Evolutionary conservation across 2,113 vertebrate genomes (phyloP).

Genomic region (Crotalus horridus): DNA sequence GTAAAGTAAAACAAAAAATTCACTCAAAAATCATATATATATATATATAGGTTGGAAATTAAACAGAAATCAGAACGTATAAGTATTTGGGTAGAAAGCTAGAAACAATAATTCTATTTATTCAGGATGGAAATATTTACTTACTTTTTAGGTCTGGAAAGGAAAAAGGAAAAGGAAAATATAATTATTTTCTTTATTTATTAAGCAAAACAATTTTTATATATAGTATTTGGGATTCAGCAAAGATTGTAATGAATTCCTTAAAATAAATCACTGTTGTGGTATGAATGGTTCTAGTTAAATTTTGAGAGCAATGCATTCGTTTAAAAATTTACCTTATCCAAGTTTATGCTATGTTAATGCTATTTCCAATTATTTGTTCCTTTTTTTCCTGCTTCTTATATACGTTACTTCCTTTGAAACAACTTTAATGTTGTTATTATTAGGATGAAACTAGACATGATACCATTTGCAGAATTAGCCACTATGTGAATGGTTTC

Average conservation of each 20-base stretch:
- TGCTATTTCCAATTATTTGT: neutral
- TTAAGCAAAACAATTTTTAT: constrained; percentile 32
- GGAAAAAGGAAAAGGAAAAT: constrained; percentile 34
- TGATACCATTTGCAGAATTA: neutral
- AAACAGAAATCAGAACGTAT: neutral
- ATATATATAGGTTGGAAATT: neutral
- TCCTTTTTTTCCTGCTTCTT: neutral
- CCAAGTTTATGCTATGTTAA: neutral
- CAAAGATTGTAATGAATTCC: constrained; percentile 11
- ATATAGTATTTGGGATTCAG: constrained; percentile 2
- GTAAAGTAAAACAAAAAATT: neutral
- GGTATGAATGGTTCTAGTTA: neutral
- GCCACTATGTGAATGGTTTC: neutral
- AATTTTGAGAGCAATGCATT: neutral
- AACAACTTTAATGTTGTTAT: neutral
- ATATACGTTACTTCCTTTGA: neutral
- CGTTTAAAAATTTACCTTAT: neutral
- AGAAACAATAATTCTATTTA: constrained; percentile 6
- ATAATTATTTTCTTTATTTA: constrained; percentile 46
- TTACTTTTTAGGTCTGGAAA: constrained; percentile 75
- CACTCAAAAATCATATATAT: neutral
- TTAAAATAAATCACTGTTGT: constrained; percentile 19
- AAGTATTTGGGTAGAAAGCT: neutral
- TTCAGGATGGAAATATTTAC: constrained; percentile 48
- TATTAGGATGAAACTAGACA: neutral